A percentile compares a stretch with the other conserved stretches of the same genome.
phyloP scores from a whole-genome alignment of 2,888 invertebrate species.

The Fragum whitleyi region DNA sequence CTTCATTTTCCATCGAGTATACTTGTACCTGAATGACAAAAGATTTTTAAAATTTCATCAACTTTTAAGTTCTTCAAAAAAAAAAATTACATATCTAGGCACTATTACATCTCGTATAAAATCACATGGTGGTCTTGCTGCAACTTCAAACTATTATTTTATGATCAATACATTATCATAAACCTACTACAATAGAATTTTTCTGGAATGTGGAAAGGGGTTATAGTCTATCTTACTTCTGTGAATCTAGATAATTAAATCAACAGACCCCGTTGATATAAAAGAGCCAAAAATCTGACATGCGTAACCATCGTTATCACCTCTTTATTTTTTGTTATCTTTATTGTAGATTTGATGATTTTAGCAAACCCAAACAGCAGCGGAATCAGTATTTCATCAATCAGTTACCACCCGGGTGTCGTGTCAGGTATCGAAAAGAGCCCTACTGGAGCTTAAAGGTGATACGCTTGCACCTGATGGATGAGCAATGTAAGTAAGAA shows the following conservation, averaged over 20 bases:
- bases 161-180: too few species aligned
- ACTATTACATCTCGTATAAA: too few species aligned
- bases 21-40: too few species aligned
- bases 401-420: conserved; percentile 28
- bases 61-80: too few species aligned
- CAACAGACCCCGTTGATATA: conserved; percentile 22
- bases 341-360: conserved; percentile 48
- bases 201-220: not conserved
- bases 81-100: too few species aligned
- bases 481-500: not conserved
- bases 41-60: too few species aligned
- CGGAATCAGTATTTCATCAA: conserved; percentile 34
- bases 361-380: conserved; percentile 42
- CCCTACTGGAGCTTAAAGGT: conserved; percentile 5
- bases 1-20: too few species aligned
- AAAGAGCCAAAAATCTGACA: conserved; percentile 40
- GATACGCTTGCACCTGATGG: not conserved
- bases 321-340: conserved; percentile 56
- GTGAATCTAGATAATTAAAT: conserved; percentile 12
- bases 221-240: conserved; percentile 21
- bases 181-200: not conserved
- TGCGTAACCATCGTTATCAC: conserved; percentile 53
- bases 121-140: too few species aligned
- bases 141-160: too few species aligned
- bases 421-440: conserved; percentile 9